A percentile compares a stretch with the other conserved stretches of the same genome.
phyloP scores from a whole-genome alignment of 2,888 invertebrate species.

The Ferdinandea cuprea region DNA sequence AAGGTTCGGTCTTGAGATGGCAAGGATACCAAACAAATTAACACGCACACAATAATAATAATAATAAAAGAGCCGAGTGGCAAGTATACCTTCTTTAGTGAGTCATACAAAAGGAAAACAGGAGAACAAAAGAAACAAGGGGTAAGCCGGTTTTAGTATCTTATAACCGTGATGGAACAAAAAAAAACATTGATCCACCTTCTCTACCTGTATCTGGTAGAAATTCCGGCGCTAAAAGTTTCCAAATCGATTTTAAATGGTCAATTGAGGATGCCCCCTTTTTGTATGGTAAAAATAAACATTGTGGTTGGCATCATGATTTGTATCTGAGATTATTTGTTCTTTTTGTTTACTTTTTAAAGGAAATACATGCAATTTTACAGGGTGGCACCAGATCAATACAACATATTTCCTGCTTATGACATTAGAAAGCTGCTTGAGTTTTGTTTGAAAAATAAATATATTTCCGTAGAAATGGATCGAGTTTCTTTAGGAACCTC shows the following conservation, averaged over 20 bases:
- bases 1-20: conserved; percentile 9
- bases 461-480: too few species aligned
- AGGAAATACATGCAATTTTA: conserved; percentile 5
- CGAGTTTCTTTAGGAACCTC: too few species aligned
- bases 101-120: conserved; percentile 58
- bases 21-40: conserved; percentile 50
- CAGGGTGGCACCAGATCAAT: conserved; percentile 15
- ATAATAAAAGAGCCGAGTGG: conserved; percentile 38
- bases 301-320: conserved; percentile 5
- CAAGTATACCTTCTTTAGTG: conserved; percentile 52
- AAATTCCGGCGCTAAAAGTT: conserved; percentile 69
- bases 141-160: conserved; percentile 70
- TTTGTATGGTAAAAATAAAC: conserved; percentile 63
- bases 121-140: conserved; percentile 58
- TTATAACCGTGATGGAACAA: conserved; percentile 38
- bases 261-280: conserved; percentile 55
- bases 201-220: conserved; percentile 35
- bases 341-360: conserved; percentile 26
- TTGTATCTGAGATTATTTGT: conserved; percentile 44
- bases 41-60: conserved; percentile 22
- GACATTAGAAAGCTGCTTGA: too few species aligned
- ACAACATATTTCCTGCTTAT: too few species aligned
- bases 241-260: conserved; percentile 69
- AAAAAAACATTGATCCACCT: conserved; percentile 27
- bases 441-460: too few species aligned